Percentiles rank a stretch among this genome's conserved stretches.
Conservation (phyloP, 2,888 invertebrate genomes). For the Ophion costatus region DNA sequence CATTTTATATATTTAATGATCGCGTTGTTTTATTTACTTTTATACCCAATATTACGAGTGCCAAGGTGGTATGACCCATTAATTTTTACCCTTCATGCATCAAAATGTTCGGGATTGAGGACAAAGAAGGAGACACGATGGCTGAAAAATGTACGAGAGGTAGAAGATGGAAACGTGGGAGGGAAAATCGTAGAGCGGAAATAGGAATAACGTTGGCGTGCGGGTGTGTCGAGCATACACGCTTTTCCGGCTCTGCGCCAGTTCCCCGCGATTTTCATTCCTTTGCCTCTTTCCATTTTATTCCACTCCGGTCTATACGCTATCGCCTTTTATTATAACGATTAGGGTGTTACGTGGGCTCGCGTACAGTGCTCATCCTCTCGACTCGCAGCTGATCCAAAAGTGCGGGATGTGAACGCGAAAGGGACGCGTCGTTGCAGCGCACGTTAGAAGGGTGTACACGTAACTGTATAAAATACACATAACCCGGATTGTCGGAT, state of each 20-base stretch:
- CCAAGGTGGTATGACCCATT: too few relatives aligned
- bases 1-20: too few relatives aligned
- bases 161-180: too few relatives aligned
- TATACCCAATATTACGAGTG: too few relatives aligned
- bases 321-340: constrained; percentile 52
- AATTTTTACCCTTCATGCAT: too few relatives aligned
- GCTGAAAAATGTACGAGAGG: too few relatives aligned
- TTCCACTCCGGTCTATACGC: background rate
- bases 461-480: background rate
- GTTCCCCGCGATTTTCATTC: constrained; percentile 6
- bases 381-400: background rate
- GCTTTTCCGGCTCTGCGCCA: constrained; percentile 12
- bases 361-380: constrained; percentile 4
- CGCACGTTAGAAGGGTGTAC: too few relatives aligned
- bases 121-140: too few relatives aligned
- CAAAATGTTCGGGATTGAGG: too few relatives aligned
- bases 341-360: constrained; percentile 40
- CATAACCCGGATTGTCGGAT: too few relatives aligned
- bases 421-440: too few relatives aligned
- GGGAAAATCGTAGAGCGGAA: constrained; percentile 3
- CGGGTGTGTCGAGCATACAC: background rate
- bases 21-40: too few relatives aligned
- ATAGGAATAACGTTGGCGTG: constrained; percentile 6
- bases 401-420: background rate
- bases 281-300: constrained; percentile 5